A percentile compares a stretch with the other conserved stretches of the same genome.
Conservation (phyloP, 2,797 vertebrate genomes). For the Triplophysa yarkandensis region DNA sequence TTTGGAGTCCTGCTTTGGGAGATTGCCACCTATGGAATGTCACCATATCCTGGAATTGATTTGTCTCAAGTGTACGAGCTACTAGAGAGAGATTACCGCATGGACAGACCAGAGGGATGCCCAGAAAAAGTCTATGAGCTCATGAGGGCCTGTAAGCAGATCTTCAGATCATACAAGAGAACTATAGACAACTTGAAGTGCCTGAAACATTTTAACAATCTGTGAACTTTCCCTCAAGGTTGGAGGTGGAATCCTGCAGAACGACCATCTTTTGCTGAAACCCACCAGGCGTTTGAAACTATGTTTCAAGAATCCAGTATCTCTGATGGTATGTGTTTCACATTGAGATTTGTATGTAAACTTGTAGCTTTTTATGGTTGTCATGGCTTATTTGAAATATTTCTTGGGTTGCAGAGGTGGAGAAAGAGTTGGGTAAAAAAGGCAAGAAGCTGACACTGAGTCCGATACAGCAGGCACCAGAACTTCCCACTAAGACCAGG, state of each 20-base stretch:
- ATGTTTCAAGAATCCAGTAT: slow-evolving; percentile 99
- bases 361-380: background rate
- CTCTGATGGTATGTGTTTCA: slow-evolving; percentile 83
- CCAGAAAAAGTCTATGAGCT: slow-evolving; percentile 97
- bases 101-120: slow-evolving; percentile 97
- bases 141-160: slow-evolving; percentile 93
- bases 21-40: slow-evolving; percentile 98
- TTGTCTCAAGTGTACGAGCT: slow-evolving; percentile 97
- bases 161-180: background rate
- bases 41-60: slow-evolving; percentile 96
- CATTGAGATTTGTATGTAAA: too few species aligned
- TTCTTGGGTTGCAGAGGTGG: slow-evolving; percentile 84
- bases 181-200: background rate
- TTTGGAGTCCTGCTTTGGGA: slow-evolving; percentile 97
- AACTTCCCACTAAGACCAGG: slow-evolving; percentile 95
- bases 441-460: slow-evolving; percentile 79
- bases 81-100: slow-evolving; percentile 95
- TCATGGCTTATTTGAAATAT: background rate
- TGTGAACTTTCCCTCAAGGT: slow-evolving; percentile 70
- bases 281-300: slow-evolving; percentile 96
- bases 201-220: background rate
- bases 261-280: slow-evolving; percentile 93
- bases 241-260: slow-evolving; percentile 96
- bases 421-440: slow-evolving; percentile 96
- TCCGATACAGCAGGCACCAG: slow-evolving; percentile 87